Percentiles rank a stretch among this genome's conserved stretches.
phyloP scores from a whole-genome alignment of 1,140 invertebrate genomes.

The Leptoteleia sp. region DNA sequence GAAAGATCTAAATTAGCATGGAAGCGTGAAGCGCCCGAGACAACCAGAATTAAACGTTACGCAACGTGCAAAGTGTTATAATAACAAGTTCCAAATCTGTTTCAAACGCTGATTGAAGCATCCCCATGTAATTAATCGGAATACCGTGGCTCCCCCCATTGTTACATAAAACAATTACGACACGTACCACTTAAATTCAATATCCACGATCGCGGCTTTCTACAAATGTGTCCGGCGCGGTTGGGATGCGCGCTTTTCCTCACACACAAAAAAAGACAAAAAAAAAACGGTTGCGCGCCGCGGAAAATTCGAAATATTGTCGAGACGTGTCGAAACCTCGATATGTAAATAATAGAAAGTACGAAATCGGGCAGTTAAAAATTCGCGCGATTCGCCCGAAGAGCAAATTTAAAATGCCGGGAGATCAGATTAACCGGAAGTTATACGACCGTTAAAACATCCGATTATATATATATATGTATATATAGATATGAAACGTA shows the following conservation, averaged over 20 bases:
- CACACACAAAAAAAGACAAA: too few species aligned
- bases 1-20: slow-evolving; percentile 39
- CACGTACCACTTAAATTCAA: slow-evolving; percentile 41
- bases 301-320: slow-evolving; percentile 23
- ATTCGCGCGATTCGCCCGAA: slow-evolving; percentile 2
- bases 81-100: slow-evolving; percentile 46
- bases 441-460: slow-evolving; percentile 27
- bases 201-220: slow-evolving; percentile 48
- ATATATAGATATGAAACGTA: too few species aligned
- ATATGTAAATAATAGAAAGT: slow-evolving; percentile 58
- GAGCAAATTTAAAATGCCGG: slow-evolving; percentile 12
- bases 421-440: slow-evolving; percentile 29
- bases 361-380: slow-evolving; percentile 29
- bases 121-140: slow-evolving; percentile 52
- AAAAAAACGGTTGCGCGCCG: background rate
- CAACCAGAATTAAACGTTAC: slow-evolving; percentile 44
- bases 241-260: slow-evolving; percentile 6
- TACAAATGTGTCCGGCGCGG: slow-evolving; percentile 36
- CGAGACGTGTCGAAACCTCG: slow-evolving; percentile 2
- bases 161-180: slow-evolving; percentile 46
- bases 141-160: slow-evolving; percentile 21
- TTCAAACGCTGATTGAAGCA: slow-evolving; percentile 37
- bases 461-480: slow-evolving; percentile 38
- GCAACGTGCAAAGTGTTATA: slow-evolving; percentile 43
- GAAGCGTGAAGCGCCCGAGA: slow-evolving; percentile 40